Evolutionary conservation across 2,888 invertebrate species (phyloP).

Genomic region (Diachrysia chrysitis): DNA sequence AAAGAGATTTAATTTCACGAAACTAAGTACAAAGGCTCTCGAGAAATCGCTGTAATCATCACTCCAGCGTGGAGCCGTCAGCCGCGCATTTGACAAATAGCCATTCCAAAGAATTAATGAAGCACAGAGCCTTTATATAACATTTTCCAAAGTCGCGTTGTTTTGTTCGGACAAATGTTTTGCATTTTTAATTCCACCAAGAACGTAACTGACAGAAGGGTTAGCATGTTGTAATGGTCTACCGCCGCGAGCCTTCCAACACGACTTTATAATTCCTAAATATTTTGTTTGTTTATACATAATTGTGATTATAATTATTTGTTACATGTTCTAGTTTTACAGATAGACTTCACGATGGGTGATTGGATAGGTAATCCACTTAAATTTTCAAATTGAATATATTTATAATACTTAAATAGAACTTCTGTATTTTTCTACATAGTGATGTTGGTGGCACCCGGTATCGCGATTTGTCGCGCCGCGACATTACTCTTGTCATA

Average conservation of each 20-base stretch:
- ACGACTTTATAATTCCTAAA: no score
- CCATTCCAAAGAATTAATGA: constrained; percentile 43
- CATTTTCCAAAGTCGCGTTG: constrained; percentile 29
- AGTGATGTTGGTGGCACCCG: background rate
- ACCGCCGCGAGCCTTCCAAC: no score
- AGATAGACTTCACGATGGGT: no score
- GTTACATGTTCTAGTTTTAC: no score
- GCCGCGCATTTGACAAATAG: constrained; percentile 50
- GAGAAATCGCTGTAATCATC: constrained; percentile 18
- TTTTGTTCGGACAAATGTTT: constrained; percentile 31
- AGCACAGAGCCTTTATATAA: constrained; percentile 32
- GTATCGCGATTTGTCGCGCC: constrained; percentile 13
- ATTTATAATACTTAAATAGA: no score
- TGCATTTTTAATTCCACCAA: constrained; percentile 41
- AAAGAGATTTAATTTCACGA: constrained; percentile 7
- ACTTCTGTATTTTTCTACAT: background rate
- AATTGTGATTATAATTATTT: no score
- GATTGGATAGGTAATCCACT: no score
- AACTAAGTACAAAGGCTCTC: constrained; percentile 21
- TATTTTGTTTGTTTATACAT: no score
- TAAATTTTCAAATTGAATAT: no score
- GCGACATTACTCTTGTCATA: constrained; percentile 31
- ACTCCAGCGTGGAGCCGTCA: constrained; percentile 6
- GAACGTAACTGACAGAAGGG: constrained; percentile 13
- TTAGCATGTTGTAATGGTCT: background rate